Evolutionary conservation across 1,140 invertebrate genomes (phyloP).

Genomic region (Drosophila santomea): DNA sequence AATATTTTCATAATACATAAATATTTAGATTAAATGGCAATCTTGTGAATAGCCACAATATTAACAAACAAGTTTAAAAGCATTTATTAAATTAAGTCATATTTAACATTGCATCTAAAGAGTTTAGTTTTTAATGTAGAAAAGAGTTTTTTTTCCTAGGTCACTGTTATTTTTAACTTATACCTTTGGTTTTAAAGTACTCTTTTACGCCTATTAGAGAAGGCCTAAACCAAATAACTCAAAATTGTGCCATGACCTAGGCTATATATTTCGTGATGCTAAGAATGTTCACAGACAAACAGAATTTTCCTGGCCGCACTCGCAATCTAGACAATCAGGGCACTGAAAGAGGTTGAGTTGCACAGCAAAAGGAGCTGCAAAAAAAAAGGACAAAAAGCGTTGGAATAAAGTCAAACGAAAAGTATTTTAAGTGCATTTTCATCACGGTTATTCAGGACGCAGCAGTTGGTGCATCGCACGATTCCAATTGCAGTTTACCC

Average conservation of each 20-base stretch:
- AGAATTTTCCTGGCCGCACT: conserved; percentile 44
- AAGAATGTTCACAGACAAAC: conserved; percentile 27
- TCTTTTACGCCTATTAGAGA: no score
- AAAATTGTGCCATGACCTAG: not conserved
- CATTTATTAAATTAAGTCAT: no score
- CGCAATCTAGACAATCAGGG: conserved; percentile 52
- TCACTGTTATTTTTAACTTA: no score
- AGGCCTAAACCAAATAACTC: not conserved
- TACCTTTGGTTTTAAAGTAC: no score
- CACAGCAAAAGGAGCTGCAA: not conserved
- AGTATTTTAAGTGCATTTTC: conserved; percentile 84
- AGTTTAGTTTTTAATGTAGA: no score
- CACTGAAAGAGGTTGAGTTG: conserved; percentile 7
- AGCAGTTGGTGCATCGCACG: conserved; percentile 51
- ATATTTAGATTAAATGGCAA: no score
- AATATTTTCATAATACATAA: no score
- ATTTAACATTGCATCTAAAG: no score
- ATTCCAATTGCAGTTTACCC: conserved; percentile 69
- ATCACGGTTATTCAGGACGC: conserved; percentile 78
- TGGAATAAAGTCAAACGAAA: conserved; percentile 73
- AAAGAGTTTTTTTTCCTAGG: no score
- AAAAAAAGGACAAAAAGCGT: conserved; percentile 8
- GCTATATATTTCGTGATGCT: conserved; percentile 15
- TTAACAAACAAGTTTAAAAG: not conserved
- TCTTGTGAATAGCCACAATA: not conserved